A percentile compares a stretch with the other conserved stretches of the same genome.
Evolutionary conservation across 1,140 invertebrate genomes (phyloP).

Genomic region (Megathymus violae): DNA sequence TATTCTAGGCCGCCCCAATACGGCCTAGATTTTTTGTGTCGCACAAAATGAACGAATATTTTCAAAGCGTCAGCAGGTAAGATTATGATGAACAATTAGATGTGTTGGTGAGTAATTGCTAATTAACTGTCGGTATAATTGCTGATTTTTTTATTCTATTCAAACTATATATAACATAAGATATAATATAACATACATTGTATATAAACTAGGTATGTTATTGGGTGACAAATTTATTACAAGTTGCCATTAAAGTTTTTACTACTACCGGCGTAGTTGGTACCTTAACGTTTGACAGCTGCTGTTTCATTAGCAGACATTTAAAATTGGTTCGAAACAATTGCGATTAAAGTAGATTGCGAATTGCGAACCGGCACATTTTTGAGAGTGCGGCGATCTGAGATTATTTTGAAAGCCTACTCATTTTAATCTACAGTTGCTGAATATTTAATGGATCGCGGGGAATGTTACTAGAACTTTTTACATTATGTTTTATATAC

Average conservation of each 20-base stretch:
- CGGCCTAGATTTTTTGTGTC: background rate
- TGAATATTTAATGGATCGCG: slow-evolving; percentile 24
- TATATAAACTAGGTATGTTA: too few species aligned
- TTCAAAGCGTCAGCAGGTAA: background rate
- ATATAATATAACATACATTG: too few species aligned
- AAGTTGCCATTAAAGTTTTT: slow-evolving; percentile 70
- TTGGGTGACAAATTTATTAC: slow-evolving; percentile 38
- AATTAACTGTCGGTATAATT: background rate
- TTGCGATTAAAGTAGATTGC: slow-evolving; percentile 49
- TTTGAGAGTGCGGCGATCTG: slow-evolving; percentile 19
- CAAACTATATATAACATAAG: too few species aligned
- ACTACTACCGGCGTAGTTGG: slow-evolving; percentile 69
- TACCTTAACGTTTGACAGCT: slow-evolving; percentile 76
- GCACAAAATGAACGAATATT: slow-evolving; percentile 1
- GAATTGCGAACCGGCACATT: slow-evolving; percentile 40
- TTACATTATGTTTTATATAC: background rate
- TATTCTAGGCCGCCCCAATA: too few species aligned
- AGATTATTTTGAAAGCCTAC: slow-evolving; percentile 21
- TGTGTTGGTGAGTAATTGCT: slow-evolving; percentile 6
- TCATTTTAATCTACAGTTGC: slow-evolving; percentile 31
- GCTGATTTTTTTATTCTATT: background rate
- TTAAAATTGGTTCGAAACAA: slow-evolving; percentile 57
- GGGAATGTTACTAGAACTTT: slow-evolving; percentile 1
- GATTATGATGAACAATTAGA: background rate
- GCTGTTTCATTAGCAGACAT: slow-evolving; percentile 51